Evolutionary conservation across 2,797 vertebrate genomes (phyloP), one percentile per base, ranked within the genome.

Genomic region (Dermochelys coriacea): DNA sequence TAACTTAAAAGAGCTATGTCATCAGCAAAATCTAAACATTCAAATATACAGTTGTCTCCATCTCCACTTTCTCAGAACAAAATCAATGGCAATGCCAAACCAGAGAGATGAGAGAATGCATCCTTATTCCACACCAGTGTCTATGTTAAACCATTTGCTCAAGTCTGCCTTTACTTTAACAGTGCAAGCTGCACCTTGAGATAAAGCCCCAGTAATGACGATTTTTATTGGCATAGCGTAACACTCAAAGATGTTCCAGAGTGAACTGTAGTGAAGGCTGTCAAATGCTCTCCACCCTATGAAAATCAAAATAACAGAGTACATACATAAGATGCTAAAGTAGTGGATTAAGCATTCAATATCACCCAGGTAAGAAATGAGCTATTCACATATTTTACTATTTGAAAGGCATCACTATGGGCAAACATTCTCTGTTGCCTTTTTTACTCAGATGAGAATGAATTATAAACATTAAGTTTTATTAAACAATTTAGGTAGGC

Each of bases 401-500:
- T 55, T 57, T 31, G 31, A 3, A 68, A 94, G 79, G 1, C 47
- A 47, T 49, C 45, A 3, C 11, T 74, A 25, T 41, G 2, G 89
- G 25, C 1, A 93, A 90, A 82, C 37, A 51, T 12, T 88, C 2
- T 45, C 74, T 1, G 2, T 51, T 84, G 77, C 51, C 85, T 57
- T 6, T 89, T 91, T 85, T 82, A 57, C 54, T 74, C 3, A 61
- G 80, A 88, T 93, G 10, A 84, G 1, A 92, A 87, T 85, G 1
- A 91, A 95, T 82, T 77, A 85, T 45, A 21, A 82, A 57, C 5
- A 84, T 68, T 54, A 94, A 79, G 12, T 6, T 71, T 78, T 85
- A 88, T 87, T 86, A 92, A 95, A 71, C 15, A 81, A 82, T 64
- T 86, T 94, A 90, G 84, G 95, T 89, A 89, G 79, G 9, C 3